Evolutionary conservation across 2,888 invertebrate species (phyloP), one percentile per base, ranked within the genome.

Genomic region (Cephus sareptanus): DNA sequence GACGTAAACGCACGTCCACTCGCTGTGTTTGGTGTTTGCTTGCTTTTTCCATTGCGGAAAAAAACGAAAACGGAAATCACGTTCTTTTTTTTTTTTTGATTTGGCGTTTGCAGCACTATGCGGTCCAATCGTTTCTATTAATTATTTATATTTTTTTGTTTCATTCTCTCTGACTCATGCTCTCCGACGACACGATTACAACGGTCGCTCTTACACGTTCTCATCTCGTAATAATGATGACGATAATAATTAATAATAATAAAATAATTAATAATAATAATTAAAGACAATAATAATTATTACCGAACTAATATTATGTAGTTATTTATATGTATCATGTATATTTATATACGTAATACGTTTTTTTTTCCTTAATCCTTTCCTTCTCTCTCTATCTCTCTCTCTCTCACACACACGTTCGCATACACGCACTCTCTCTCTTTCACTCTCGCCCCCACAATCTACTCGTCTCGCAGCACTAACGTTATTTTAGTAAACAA

Each of bases 91-190:
- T 80, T 79, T 75, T 87, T 88, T 88, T 89, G 85, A 87, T 86
- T 89, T 89, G 89, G 87, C 87, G 87, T 88, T 86, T 86, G 86
- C 86, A 82, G 85, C 84, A 85, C 83, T 85, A 86, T 85, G 85
- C 85, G 85, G 84, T 84, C 83, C 80, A 83, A 85, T 82, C 76
- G 73, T 78, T 76, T 78, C 68, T 34, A 68, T 40, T 77, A 56
- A 56, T 56, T 56, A 56, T 56, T 56, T 56, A 56, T 56, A 56
- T 56, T 56, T 56, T 56, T 56, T 56, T 56, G 56, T 71, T 56
- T 56, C 73, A 70, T 75, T 40, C 34, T 76, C 73, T 78, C 68
- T 76, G 31, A 34, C 13, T 71, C 31, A 71, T 68, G 75, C 56
- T 56, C 56, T 23, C 56, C 56, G 23, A 23, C 56, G 23, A 56